Conservation (phyloP, 2,797 vertebrate genomes). For the Artibeus jamaicensis region DNA sequence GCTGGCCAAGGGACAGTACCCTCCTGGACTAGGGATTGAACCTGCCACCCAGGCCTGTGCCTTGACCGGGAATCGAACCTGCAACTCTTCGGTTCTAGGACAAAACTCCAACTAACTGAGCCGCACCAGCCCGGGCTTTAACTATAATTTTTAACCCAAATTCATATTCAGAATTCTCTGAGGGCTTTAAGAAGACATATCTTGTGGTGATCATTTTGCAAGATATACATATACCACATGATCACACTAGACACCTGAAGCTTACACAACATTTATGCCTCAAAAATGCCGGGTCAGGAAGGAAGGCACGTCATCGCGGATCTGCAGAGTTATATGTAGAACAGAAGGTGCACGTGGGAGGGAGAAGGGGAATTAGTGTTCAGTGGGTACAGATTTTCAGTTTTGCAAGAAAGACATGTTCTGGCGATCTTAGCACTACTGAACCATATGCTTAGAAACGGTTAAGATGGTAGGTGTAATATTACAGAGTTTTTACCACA, state of each 20-base stretch:
- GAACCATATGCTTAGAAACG: background rate
- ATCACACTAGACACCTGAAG: background rate
- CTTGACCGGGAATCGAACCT: too few species aligned
- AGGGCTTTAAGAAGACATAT: background rate
- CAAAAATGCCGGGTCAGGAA: background rate
- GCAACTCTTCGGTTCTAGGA: too few species aligned
- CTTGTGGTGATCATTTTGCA: background rate
- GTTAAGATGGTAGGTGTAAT: background rate
- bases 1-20: too few species aligned
- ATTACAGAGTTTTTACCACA: background rate
- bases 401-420: background rate
- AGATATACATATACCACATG: background rate
- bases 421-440: background rate
- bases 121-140: background rate
- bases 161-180: background rate
- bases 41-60: too few species aligned
- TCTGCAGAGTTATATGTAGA: background rate
- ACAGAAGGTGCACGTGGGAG: background rate
- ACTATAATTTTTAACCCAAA: constrained; percentile 2
- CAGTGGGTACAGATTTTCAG: background rate
- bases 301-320: background rate
- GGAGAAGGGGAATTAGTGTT: background rate
- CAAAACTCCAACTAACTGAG: background rate
- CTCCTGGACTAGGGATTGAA: background rate
- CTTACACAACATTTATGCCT: background rate